Base-by-base conservation (phyloP, 2,888 invertebrate species). In the Sabatieria punctata region DNA sequence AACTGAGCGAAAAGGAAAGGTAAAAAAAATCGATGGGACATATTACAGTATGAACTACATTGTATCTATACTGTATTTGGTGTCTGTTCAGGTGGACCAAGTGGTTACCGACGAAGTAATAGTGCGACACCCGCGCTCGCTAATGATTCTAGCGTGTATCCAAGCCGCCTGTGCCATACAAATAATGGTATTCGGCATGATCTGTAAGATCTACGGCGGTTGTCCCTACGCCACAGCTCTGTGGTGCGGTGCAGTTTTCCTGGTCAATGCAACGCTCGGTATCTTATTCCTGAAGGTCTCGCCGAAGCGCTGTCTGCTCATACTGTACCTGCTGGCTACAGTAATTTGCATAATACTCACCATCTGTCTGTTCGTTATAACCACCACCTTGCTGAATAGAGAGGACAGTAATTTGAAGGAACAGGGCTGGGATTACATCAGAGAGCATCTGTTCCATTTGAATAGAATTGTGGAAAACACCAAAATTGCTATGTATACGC, bases 391-490 rank as follows among this genome's bases (percentile, higher is more conserved):
- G 13, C 55, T 64, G 24, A 54, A 57, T 42, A 18, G 8, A 3
- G 46, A 47, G 26, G 47, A 47, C 18, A 6, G 22, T 37, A 19
- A 13, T 15, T 18, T 35, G 6, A 13, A n/a, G 11, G 8, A 25
- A 18, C n/a, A 46, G n/a, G 25, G 26, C 23, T 47, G 45, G 47
- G 41, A 47, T 30, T 23, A 15, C 33, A 23, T 25, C 4, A 27
- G 47, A 15, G 21, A 21, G 38, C 22, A 26, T 13, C 15, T 23
- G 15, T 27, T 19, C 22, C 19, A 38, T 8, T 8, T 47, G 18
- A 63, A 63, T 49, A 53, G 56, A n/a, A 63, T 63, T 43, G 59
- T 63, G 8, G 54, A 57, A 15, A 57, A 58, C 38, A 62, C 63
- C 18, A 49, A 63, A 35, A 54, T 64, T 6, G 63, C 64, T 19